Evolutionary conservation across 1,140 invertebrate genomes (phyloP).

Genomic region (Drosophila ogumai): DNA sequence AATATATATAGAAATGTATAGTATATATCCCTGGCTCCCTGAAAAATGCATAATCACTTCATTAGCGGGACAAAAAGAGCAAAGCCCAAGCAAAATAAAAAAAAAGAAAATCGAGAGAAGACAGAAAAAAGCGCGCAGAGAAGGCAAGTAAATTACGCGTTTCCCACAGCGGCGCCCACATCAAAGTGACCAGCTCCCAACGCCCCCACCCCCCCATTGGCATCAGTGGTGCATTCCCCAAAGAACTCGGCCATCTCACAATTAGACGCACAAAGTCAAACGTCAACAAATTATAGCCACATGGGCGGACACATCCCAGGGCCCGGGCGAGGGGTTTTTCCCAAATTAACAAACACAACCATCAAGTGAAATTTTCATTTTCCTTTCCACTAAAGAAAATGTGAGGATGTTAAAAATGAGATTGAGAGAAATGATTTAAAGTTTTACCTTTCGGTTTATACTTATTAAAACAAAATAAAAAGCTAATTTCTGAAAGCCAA

Average conservation of each 20-base stretch:
- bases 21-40: slow-evolving; percentile 1
- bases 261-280: slow-evolving; percentile 83
- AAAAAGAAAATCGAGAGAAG: slow-evolving; percentile 1
- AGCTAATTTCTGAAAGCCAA: no score
- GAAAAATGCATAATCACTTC: slow-evolving; percentile 75
- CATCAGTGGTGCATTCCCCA: slow-evolving; percentile 49
- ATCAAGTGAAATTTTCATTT: slow-evolving; percentile 53
- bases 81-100: slow-evolving; percentile 12
- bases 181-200: slow-evolving; percentile 71
- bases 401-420: slow-evolving; percentile 23
- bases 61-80: slow-evolving; percentile 58
- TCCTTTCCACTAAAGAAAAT: slow-evolving; percentile 40
- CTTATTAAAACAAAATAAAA: not conserved
- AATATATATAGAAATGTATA: slow-evolving; percentile 12
- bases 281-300: slow-evolving; percentile 83
- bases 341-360: slow-evolving; percentile 81
- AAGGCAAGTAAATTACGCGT: slow-evolving; percentile 74
- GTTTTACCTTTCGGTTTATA: not conserved
- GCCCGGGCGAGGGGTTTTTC: slow-evolving; percentile 22
- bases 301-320: slow-evolving; percentile 68
- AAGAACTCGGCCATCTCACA: slow-evolving; percentile 66
- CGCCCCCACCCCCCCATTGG: not conserved
- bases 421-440: not conserved
- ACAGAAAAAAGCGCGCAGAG: slow-evolving; percentile 16
- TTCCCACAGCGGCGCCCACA: slow-evolving; percentile 74